Evolutionary conservation across 2,113 vertebrate genomes (phyloP), one percentile per base, ranked within the genome.

Genomic region (Urocolius indicus): DNA sequence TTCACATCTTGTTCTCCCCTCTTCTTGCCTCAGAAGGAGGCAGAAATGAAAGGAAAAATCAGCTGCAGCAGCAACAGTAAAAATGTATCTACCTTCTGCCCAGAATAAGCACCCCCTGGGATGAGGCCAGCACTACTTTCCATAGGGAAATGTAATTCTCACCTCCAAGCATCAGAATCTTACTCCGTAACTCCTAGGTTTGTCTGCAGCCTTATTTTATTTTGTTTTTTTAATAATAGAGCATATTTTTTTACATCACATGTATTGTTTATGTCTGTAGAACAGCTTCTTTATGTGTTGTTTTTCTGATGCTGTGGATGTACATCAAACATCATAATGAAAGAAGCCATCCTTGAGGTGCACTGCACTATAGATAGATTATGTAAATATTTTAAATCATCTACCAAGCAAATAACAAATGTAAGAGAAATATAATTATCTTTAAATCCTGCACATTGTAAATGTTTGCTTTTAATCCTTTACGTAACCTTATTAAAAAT

Each of bases 401-500:
- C 66, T 52, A 90, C 46, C 45, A 87, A 48, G 89, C 16, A 92
- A 91, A 38, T 84, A 92, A 83, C 71, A 67, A 63, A 81, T 93
- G 74, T 71, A 87, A 69, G 59, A 96, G 73, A 96, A 95, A 95
- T 71, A 92, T 13, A 91, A 96, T 97, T 87, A 95, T 74, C 43
- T 91, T 92, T 74, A 91, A 90, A 88, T 93, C 81, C 91, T 48
- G 45, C 10, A 20, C 90, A 84, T 83, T 86, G 90, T 61, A 86
- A 91, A 81, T 91, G 84, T 96, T 97, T 97, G 96, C 93, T 95
- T 96, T 97, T 94, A 96, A 95, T 97, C 69, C 88, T 96, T 97
- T 77, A 85, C 16, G 23, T 93, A 95, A 98, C 93, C 84, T 97
- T 96, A 96, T 98, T 98, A 96, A 95, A 90, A 96, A 91, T 91